Conservation (phyloP, 2,797 vertebrate genomes). For the Aeoliscus strigatus region DNA sequence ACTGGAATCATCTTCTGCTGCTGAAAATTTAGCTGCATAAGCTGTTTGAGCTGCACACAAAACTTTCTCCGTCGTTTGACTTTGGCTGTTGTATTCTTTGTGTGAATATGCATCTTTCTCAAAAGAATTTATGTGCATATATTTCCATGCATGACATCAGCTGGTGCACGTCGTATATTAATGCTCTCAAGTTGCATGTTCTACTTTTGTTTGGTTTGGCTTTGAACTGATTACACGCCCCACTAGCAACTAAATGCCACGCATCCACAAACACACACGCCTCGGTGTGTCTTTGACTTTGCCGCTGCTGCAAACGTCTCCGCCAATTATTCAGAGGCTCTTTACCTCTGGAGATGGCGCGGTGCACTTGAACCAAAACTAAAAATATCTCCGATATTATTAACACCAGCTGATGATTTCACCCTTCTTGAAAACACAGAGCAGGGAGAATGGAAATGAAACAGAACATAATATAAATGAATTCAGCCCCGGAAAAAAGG, state of each 20-base stretch:
- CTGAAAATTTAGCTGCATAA: slow-evolving; percentile 6
- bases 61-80: slow-evolving; percentile 11
- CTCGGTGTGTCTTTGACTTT: slow-evolving; percentile 14
- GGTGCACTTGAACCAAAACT: slow-evolving; percentile 35
- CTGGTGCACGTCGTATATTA: slow-evolving; percentile 8
- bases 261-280: slow-evolving; percentile 11
- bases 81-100: slow-evolving; percentile 10
- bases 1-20: slow-evolving; percentile 2
- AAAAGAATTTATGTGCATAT: slow-evolving; percentile 42
- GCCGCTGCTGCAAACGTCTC: slow-evolving; percentile 23
- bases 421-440: slow-evolving; percentile 18
- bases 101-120: slow-evolving; percentile 40
- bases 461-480: slow-evolving; percentile 16
- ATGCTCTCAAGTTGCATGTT: slow-evolving; percentile 31
- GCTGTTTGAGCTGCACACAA: slow-evolving; percentile 9
- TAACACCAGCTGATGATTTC: slow-evolving; percentile 27
- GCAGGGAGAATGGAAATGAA: slow-evolving; percentile 29
- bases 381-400: slow-evolving; percentile 62
- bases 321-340: slow-evolving; percentile 11
- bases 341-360: slow-evolving; percentile 19
- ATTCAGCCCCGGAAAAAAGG: slow-evolving; percentile 14
- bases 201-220: slow-evolving; percentile 20
- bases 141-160: slow-evolving; percentile 38
- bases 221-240: slow-evolving; percentile 45
- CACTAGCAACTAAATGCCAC: slow-evolving; percentile 12